phyloP scores from a whole-genome alignment of 2,888 invertebrate species.

The Rhamphomyia laevipes region DNA sequence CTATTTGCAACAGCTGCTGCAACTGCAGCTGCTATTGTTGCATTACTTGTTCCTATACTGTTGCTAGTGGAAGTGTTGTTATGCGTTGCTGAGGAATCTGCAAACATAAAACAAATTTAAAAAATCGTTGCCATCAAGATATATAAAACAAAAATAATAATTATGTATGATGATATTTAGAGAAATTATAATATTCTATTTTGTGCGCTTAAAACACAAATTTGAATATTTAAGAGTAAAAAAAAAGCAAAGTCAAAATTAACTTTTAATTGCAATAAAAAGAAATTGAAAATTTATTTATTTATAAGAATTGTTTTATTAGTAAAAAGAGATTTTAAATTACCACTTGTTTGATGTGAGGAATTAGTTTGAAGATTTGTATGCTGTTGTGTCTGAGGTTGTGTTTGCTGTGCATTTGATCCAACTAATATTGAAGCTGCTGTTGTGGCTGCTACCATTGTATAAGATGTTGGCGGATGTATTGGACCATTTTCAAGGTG shows the following conservation, averaged over 20 bases:
- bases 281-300: neutral
- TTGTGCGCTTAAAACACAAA: no score
- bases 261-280: no score
- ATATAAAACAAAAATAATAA: no score
- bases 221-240: no score
- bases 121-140: no score
- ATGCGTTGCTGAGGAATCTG: slow-evolving; percentile 21
- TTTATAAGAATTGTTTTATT: neutral
- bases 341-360: slow-evolving; percentile 35
- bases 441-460: slow-evolving; percentile 23
- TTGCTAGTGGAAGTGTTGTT: slow-evolving; percentile 25
- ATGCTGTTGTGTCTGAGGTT: slow-evolving; percentile 21
- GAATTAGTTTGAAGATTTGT: slow-evolving; percentile 37
- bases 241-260: no score
- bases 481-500: slow-evolving; percentile 36
- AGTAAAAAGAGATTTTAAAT: neutral
- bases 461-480: slow-evolving; percentile 25
- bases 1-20: slow-evolving; percentile 13
- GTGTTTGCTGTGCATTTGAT: slow-evolving; percentile 22
- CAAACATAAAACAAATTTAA: no score
- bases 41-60: slow-evolving; percentile 21
- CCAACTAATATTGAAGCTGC: slow-evolving; percentile 27
- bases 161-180: no score
- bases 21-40: slow-evolving; percentile 6
- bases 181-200: no score